Evolutionary conservation across 2,888 invertebrate species (phyloP).

Genomic region (Piscicola geometra): DNA sequence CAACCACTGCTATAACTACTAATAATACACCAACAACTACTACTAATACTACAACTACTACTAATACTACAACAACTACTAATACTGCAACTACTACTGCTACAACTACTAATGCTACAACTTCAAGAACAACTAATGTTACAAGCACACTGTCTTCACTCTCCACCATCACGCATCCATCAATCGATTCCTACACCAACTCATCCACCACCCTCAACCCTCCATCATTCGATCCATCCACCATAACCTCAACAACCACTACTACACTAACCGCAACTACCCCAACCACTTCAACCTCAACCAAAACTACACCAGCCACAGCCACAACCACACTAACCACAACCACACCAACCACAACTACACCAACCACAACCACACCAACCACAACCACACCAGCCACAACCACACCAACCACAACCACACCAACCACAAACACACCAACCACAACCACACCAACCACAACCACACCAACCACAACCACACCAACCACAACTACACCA

Average conservation of each 20-base stretch:
- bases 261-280: neutral
- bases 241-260: neutral
- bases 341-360: no score
- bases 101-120: no score
- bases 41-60: no score
- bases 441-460: neutral
- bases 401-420: no score
- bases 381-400: no score
- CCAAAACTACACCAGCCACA: neutral
- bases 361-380: no score
- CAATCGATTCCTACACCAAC: neutral
- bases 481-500: neutral
- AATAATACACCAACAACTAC: no score
- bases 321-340: no score
- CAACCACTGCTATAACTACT: no score
- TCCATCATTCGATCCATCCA: neutral
- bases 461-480: neutral
- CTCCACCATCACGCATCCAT: neutral
- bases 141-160: conserved; percentile 47
- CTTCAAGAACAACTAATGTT: conserved; percentile 38
- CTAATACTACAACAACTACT: no score
- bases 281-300: neutral
- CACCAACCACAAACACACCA: no score
- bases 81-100: no score
- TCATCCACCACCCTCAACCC: neutral